Evolutionary conservation across 2,888 invertebrate genomes (phyloP), one percentile per base, ranked within the genome.

Genomic region (Epinotia ramella): DNA sequence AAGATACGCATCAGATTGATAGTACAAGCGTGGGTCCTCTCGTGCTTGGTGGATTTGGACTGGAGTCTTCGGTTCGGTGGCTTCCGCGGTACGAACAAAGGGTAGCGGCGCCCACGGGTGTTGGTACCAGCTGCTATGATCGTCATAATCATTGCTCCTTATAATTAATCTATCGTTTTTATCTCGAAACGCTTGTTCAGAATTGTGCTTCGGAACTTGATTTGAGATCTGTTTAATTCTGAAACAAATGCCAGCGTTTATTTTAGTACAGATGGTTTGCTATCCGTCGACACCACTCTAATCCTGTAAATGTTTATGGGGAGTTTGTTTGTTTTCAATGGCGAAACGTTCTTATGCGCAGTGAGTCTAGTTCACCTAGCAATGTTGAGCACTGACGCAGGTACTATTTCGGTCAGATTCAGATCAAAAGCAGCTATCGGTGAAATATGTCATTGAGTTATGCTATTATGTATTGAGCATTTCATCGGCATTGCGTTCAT

Each of bases 11-110:
- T 90, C 89, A 89, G 93, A 93, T 78, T 90, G 91, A 81, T 94
- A 94, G 86, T 89, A 94, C 78, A 91, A 84, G 56, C 89, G 86
- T 5, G 94, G 94, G 85, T 94, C 91, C 88, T 93, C 91, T 81
- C 89, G 85, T 73, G 94, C 91, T 77, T 89, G 84, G 85, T 92
- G 86, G 78, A 90, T 78, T 83, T 89, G 87, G 84, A 86, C 73
- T 77, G 87, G 57, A 73, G 60, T 67, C 82, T 87, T 82, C 80
- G 81, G 77, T 79, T 84, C 59, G 87, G 88, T 28, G 82, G 82
- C 63, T 86, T 84, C 66, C 81, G 82, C 20, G 85, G 84, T 77
- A 82, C 85, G 77, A 81, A 84, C 49, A 87, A 82, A 65, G 82
- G 87, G 84, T 83, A 85, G 24, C 84, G 86, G 78, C 84, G 88